Conservation (phyloP, 2,888 invertebrate genomes). For the Trachelus iudaicus region DNA sequence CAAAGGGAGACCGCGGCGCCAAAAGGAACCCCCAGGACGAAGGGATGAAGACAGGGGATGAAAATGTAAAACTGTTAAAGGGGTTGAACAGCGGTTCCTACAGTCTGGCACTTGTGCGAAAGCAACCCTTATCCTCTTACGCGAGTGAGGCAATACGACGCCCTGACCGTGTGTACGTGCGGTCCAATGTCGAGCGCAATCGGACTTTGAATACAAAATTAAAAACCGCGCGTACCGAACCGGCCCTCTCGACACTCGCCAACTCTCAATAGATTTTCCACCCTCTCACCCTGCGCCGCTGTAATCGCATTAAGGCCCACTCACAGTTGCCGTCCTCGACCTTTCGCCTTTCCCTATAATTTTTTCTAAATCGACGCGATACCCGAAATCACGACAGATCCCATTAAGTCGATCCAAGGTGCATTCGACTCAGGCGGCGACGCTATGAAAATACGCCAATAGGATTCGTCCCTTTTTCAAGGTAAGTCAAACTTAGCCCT, state of each 20-base stretch:
- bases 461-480: not conserved
- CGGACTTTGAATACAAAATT: constrained; percentile 47
- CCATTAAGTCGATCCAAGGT: not conserved
- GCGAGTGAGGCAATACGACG: constrained; percentile 19
- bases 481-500: not conserved
- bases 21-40: constrained; percentile 4
- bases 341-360: not conserved
- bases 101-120: not conserved
- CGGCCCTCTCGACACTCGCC: not conserved
- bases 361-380: not conserved
- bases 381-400: not conserved
- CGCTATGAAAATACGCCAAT: not conserved
- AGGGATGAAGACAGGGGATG: constrained; percentile 1
- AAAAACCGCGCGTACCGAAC: constrained; percentile 34
- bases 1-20: constrained; percentile 1
- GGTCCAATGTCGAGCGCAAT: constrained; percentile 31
- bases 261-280: not conserved
- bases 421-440: not conserved
- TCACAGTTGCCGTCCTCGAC: not conserved
- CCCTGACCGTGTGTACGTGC: not conserved
- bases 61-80: not conserved
- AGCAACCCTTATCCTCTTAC: not conserved
- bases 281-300: not conserved
- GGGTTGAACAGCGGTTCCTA: not conserved
- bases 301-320: not conserved